Percentiles rank a stretch among this genome's conserved stretches.
phyloP scores from a whole-genome alignment of 1,140 invertebrate genomes.

The Drepana arcuata region DNA sequence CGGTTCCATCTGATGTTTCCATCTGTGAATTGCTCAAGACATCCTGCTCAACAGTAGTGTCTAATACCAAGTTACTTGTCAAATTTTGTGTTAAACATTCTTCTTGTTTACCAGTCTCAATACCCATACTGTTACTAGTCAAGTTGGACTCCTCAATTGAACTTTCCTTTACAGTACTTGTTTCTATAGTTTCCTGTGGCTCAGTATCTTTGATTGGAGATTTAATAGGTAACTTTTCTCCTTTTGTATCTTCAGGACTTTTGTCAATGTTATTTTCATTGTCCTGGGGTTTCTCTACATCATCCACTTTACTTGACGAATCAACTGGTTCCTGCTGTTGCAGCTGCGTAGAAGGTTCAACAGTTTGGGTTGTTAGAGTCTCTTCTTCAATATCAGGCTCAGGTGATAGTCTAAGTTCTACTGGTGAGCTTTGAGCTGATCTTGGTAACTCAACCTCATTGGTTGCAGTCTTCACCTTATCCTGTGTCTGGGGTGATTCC shows the following conservation, averaged over 20 bases:
- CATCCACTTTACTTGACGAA: slow-evolving; percentile 1
- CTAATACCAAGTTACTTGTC: slow-evolving; percentile 6
- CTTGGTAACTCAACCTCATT: too few relatives aligned
- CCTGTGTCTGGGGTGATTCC: too few relatives aligned
- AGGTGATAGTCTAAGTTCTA: too few relatives aligned
- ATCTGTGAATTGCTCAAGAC: slow-evolving; percentile 36
- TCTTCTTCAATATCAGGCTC: too few relatives aligned
- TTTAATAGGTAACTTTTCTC: not conserved
- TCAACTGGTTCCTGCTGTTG: slow-evolving; percentile 5
- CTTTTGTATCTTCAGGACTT: not conserved
- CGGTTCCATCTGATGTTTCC: slow-evolving; percentile 35
- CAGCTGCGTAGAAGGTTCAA: not conserved
- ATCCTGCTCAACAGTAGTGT: slow-evolving; percentile 26
- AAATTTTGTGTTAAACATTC: too few relatives aligned
- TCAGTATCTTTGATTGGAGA: not conserved
- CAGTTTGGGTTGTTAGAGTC: too few relatives aligned
- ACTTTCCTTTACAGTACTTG: slow-evolving; percentile 1
- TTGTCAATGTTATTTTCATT: not conserved
- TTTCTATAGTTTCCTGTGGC: slow-evolving; percentile 2
- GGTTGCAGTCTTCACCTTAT: too few relatives aligned
- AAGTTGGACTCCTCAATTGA: not conserved
- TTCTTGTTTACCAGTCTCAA: too few relatives aligned
- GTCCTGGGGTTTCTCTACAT: not conserved
- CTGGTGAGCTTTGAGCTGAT: too few relatives aligned
- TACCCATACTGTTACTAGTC: too few relatives aligned